A percentile compares a stretch with the other conserved stretches of the same genome.
These are phyloP conservation scores for Therioaphis trifolii DNA, from an alignment of 2,888 invertebrate genomes.

Conservation along the genomic window DNA sequence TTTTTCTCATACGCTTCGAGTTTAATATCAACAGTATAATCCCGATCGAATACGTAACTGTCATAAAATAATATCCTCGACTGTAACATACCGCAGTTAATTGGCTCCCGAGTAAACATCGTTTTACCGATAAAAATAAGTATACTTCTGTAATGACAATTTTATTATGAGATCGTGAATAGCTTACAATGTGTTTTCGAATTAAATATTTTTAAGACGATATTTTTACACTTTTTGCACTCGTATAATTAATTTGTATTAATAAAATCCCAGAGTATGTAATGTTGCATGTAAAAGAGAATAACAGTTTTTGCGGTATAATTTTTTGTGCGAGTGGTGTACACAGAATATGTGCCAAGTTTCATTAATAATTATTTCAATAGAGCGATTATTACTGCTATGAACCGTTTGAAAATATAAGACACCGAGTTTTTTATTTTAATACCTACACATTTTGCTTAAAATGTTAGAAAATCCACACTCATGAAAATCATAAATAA, in stretches of 20 bases:
- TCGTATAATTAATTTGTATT: neutral
- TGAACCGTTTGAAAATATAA: constrained; percentile 1
- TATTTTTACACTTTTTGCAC: neutral
- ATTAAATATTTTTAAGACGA: neutral
- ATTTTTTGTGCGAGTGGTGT: constrained; percentile 1
- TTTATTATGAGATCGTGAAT: no score
- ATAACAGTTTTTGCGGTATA: neutral
- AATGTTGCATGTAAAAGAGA: neutral
- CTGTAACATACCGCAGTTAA: no score
- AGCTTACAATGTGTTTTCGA: neutral
- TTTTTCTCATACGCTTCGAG: neutral
- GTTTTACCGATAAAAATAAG: neutral
- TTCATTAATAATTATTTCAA: constrained; percentile 43
- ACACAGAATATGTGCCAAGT: constrained; percentile 39
- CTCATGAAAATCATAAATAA: neutral
- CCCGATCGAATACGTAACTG: neutral
- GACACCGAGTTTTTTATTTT: neutral
- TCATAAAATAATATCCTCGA: neutral
- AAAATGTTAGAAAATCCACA: neutral
- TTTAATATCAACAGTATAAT: neutral
- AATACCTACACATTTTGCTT: neutral
- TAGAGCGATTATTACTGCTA: constrained; percentile 28
- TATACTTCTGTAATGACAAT: neutral
- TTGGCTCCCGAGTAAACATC: no score
- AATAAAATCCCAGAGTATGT: neutral